Evolutionary conservation across 2,888 invertebrate species (phyloP), one percentile per base, ranked within the genome.

Genomic region (Sesia bembeciformis): DNA sequence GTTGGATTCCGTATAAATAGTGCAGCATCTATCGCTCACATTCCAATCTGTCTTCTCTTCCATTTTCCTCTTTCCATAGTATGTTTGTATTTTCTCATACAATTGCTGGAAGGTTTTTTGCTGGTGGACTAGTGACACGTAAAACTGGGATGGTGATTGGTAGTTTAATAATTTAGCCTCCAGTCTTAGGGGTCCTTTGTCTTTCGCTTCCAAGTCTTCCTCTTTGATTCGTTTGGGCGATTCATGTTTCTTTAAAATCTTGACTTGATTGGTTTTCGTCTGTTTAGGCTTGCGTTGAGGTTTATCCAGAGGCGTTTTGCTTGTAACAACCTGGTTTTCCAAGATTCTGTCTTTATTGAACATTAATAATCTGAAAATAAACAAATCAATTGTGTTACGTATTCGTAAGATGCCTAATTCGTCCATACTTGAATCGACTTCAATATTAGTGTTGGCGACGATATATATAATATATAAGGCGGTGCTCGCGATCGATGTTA

Each of bases 81-180:
- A 83, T 39, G 78, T 74, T 67, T 94, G 93, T 60, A 94, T 88
- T 4, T 84, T 78, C n/a, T 76, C 73, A 56, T 83, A 90, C 58
- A 93, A 69, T 5, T 82, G 76, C 3, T 72, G 78, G 61, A 87
- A 91, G 3, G 82, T 80, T 58, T 81, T 76, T 56, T 84, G 82
- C 52, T 84, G 90, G 7, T 84, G 79, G 0, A 78, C 62, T 7
- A 93, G 72, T 0, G 91, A 86, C 0, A 94, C 79, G 62, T 93
- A 93, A 58, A 95, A 89, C 42, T 90, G 81, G 7, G 91, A 90
- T 0, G 93, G 93, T 4, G 91, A 89, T 5, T 83, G 76, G 40
- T 90, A 85, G 43, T 90, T 78, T 0, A 90, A 64, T 1, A 93
- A 63, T 58, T 84, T 80, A 0, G 91, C 90, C 61, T 85, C 83